A percentile compares a stretch with the other conserved stretches of the same genome.
Conservation (phyloP, 2,113 vertebrate species). For the Sterna hirundo region DNA sequence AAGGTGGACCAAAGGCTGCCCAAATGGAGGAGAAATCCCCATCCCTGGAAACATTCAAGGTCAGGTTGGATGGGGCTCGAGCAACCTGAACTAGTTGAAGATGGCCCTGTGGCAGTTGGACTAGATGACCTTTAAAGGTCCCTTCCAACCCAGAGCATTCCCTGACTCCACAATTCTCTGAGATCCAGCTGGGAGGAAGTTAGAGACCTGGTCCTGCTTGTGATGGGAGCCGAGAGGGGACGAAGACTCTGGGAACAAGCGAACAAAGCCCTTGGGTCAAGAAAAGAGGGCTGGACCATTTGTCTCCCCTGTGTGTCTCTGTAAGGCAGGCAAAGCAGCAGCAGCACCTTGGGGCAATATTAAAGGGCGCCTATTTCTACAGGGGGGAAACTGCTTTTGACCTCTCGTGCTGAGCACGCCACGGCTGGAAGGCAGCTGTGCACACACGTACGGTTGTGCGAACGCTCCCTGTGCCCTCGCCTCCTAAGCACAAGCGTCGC, state of each 20-base stretch:
- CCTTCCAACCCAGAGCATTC: too few relatives aligned
- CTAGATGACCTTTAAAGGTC: background rate
- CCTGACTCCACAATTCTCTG: background rate
- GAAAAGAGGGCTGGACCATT: too few relatives aligned
- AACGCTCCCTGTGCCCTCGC: accelerated
- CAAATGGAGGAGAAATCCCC: background rate
- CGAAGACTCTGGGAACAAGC: background rate
- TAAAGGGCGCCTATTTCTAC: background rate
- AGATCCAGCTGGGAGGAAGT: background rate
- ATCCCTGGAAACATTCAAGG: background rate
- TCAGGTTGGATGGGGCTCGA: background rate
- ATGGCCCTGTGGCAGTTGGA: background rate
- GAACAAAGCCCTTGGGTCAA: background rate
- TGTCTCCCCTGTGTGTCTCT: background rate
- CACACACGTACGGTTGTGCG: accelerated
- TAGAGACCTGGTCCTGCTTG: background rate
- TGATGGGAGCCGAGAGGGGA: background rate
- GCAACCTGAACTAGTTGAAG: background rate
- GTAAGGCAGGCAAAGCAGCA: background rate
- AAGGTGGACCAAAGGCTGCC: background rate
- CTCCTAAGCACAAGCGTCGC: accelerated
- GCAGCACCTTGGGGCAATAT: too few relatives aligned
- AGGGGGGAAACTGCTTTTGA: accelerated
- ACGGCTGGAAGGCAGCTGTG: accelerated
- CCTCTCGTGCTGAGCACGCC: background rate